Percentiles rank a stretch among this genome's conserved stretches.
These are phyloP conservation scores for Acanthurus leucopareius DNA, from an alignment of 2,797 vertebrate genomes.

Conservation along the genomic window DNA sequence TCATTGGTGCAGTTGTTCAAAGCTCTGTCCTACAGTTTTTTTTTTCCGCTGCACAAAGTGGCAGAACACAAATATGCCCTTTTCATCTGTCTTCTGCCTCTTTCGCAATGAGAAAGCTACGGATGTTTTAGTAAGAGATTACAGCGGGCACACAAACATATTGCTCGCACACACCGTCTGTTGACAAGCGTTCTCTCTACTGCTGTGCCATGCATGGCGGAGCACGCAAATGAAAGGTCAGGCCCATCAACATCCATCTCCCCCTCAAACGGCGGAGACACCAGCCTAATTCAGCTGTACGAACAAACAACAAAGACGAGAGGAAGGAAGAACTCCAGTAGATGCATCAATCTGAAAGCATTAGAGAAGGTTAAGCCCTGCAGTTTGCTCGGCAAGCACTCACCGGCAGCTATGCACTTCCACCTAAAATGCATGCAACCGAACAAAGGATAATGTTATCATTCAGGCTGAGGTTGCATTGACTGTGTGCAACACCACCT, in stretches of 20 bases:
- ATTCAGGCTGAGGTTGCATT: constrained; percentile 2
- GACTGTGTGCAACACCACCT: constrained; percentile 5
- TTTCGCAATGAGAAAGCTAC: constrained; percentile 69
- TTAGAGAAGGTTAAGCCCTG: constrained; percentile 75
- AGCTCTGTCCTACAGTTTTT: constrained; percentile 69
- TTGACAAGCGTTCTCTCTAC: constrained; percentile 71
- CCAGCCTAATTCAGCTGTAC: constrained; percentile 68
- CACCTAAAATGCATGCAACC: constrained; percentile 44
- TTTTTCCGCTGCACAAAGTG: constrained; percentile 61
- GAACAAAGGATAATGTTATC: constrained; percentile 30
- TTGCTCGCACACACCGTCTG: constrained; percentile 64
- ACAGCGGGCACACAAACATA: constrained; percentile 68
- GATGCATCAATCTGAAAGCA: constrained; percentile 75
- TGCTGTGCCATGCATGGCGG: constrained; percentile 70
- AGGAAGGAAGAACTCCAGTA: constrained; percentile 64
- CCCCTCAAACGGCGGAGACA: constrained; percentile 66
- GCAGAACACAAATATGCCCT: constrained; percentile 81
- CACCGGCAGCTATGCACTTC: constrained; percentile 26
- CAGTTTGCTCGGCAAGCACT: constrained; percentile 66
- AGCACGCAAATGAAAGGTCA: constrained; percentile 84
- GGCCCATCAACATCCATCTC: constrained; percentile 82
- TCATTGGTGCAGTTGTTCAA: constrained; percentile 73
- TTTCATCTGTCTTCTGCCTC: constrained; percentile 77
- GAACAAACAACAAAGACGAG: constrained; percentile 66
- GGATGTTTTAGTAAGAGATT: constrained; percentile 79